Conservation (phyloP, 2,888 invertebrate genomes). For the Tetranychus truncatus region DNA sequence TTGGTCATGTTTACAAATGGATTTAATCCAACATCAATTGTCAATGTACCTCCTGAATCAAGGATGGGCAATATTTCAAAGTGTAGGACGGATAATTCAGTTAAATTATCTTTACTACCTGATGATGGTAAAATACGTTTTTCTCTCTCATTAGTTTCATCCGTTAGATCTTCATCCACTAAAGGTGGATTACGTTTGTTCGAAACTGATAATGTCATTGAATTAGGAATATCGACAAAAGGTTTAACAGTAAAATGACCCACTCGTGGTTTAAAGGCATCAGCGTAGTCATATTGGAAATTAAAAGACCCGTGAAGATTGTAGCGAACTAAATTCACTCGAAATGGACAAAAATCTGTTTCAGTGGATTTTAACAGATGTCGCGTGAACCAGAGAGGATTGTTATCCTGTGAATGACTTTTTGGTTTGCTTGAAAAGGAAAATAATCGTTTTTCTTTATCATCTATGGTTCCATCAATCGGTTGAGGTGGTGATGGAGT, state of each 20-base stretch:
- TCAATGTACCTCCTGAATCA: conserved; percentile 62
- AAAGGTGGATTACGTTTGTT: background rate
- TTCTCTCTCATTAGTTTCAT: background rate
- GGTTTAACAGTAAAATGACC: background rate
- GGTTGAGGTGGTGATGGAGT: background rate
- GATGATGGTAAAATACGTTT: background rate
- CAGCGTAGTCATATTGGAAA: conserved; percentile 17
- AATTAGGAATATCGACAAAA: background rate
- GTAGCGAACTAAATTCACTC: conserved; percentile 18
- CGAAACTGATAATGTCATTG: background rate
- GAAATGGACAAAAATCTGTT: conserved; percentile 16
- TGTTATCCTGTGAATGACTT: background rate
- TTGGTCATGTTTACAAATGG: conserved; percentile 35
- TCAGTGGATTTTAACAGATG: background rate
- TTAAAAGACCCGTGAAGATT: conserved; percentile 14
- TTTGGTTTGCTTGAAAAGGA: background rate
- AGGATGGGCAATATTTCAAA: conserved; percentile 50
- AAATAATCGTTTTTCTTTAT: background rate
- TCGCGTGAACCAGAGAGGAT: background rate
- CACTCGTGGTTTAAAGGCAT: background rate
- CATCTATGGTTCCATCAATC: background rate
- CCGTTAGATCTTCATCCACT: background rate
- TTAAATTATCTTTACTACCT: background rate
- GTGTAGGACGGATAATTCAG: conserved; percentile 37
- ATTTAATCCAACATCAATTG: conserved; percentile 40